Base-by-base conservation (phyloP, 2,888 invertebrate genomes). In the Endotricha flammealis region DNA sequence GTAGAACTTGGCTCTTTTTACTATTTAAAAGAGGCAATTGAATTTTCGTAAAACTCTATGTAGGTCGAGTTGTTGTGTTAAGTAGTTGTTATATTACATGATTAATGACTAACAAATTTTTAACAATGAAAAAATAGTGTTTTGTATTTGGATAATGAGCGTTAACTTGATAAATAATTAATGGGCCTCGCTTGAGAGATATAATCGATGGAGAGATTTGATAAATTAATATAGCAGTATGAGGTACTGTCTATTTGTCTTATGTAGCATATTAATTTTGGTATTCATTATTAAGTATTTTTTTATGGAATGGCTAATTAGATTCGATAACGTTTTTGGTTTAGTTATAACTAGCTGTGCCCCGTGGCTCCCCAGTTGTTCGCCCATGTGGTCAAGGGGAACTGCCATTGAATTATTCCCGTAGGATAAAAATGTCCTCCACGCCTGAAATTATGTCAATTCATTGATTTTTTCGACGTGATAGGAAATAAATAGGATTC, bases 81-180 rank as follows among this genome's bases (percentile, higher is more conserved):
- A 52, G 48, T 50, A 47, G 48, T 58, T 53, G 50, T 48, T 51
- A 48, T 50, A 48, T 50, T 33, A 42, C 32, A 55, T 76, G 76
- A 77, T 77, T 74, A 75, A 74, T 78, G 73, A 67, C 46, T 46
- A n/a, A 40, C 47, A 57, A 58, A 46, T 50, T 61, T 64, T 48
- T 54, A 59, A 67, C 62, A 64, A 64, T 58, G 54, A 67, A 68
- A 69, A 59, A 67, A 64, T 63, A 58, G 63, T 67, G 66, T 72
- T 74, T 73, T 73, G 73, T 74, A 69, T 61, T 57, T 51, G 63
- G 68, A 71, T 76, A 78, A 76, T 70, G 71, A 75, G 70, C 71
- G 70, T 67, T 72, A 68, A 73, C 61, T 64, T 65, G 63, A 64
- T 67, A 69, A 68, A 75, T 76, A 75, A 76, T 77, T 72, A 76